A percentile compares a stretch with the other conserved stretches of the same genome.
Conservation (phyloP, 2,797 vertebrate species). For the Sebastes reedi region DNA sequence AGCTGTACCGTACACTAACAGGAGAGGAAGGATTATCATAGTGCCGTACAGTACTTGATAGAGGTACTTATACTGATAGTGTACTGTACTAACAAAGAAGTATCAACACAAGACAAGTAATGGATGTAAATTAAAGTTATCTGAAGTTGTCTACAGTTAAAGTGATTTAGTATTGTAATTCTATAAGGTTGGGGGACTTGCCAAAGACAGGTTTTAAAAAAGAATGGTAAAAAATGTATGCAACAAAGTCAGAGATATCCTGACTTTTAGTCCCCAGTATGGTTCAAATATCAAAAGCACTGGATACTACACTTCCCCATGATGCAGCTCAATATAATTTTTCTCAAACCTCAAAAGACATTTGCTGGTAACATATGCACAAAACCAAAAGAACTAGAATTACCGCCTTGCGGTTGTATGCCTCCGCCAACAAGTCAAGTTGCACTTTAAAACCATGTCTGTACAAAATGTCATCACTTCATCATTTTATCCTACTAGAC, state of each 20-base stretch:
- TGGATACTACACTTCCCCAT: neutral
- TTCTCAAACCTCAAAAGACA: neutral
- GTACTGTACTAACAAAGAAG: neutral
- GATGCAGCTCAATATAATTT: neutral
- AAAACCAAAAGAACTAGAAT: neutral
- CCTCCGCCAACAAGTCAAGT: too few relatives aligned
- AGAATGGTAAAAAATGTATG: too few relatives aligned
- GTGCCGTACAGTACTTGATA: neutral
- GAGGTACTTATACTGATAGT: neutral
- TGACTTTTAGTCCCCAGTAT: neutral
- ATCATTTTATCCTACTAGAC: too few relatives aligned
- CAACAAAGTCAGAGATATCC: too few relatives aligned
- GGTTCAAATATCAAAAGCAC: neutral
- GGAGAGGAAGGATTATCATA: neutral
- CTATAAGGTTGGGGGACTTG: neutral
- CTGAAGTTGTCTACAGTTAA: neutral
- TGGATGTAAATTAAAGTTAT: neutral
- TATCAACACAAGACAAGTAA: neutral
- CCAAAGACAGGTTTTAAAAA: neutral
- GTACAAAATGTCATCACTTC: too few relatives aligned
- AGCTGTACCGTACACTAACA: neutral
- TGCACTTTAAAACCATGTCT: too few relatives aligned
- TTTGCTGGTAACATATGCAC: neutral
- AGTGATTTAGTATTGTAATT: neutral
- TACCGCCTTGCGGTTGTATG: too few relatives aligned